Percentiles rank a stretch among this genome's conserved stretches.
Conservation (phyloP, 2,888 invertebrate species). For the Trachelus troglodyta region DNA sequence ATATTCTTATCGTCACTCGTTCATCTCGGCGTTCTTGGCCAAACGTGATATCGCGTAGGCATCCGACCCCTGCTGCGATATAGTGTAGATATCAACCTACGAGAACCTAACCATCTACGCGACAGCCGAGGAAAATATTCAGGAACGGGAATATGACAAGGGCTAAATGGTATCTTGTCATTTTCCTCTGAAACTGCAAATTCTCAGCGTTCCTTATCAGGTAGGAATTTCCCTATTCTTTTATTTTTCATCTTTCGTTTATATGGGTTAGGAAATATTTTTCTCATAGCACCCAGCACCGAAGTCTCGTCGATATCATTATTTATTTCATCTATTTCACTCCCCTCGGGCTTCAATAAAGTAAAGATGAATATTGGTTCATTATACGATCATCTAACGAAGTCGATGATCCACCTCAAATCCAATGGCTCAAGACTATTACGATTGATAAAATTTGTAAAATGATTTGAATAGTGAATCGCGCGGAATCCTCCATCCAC, state of each 20-base stretch:
- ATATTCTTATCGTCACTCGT: slow-evolving; percentile 30
- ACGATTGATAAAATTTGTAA: background rate
- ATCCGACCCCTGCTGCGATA: slow-evolving; percentile 13
- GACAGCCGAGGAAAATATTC: background rate
- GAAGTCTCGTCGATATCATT: too few species aligned
- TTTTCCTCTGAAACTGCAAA: background rate
- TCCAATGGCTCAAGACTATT: background rate
- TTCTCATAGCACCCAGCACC: background rate
- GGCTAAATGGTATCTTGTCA: background rate
- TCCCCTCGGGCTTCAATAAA: background rate
- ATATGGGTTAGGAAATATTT: background rate
- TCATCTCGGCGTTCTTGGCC: slow-evolving; percentile 45
- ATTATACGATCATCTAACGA: background rate
- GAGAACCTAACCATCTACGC: background rate
- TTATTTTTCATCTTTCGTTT: background rate
- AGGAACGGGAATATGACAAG: background rate
- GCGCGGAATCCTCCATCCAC: background rate
- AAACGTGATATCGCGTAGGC: slow-evolving; percentile 40
- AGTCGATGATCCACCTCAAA: background rate
- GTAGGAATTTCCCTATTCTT: background rate
- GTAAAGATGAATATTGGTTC: background rate
- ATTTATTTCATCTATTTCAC: background rate
- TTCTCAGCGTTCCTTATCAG: background rate
- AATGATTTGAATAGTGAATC: background rate
- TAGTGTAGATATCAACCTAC: background rate